These are phyloP conservation scores for Phyllotreta cruciferae DNA, from an alignment of 2,888 invertebrate genomes.

Conservation along the genomic window DNA sequence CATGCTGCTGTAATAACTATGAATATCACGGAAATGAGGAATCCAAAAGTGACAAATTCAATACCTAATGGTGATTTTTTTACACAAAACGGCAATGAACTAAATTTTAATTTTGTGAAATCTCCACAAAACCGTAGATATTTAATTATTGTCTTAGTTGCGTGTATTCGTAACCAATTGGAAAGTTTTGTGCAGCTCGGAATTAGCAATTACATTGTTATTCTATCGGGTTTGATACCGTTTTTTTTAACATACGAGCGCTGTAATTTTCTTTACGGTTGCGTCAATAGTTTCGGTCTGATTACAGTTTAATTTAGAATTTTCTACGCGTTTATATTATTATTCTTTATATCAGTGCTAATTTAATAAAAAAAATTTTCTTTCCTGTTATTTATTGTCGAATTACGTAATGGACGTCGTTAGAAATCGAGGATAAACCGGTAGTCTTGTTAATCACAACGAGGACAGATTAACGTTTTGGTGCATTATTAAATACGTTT, in stretches of 20 bases:
- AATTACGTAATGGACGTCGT: background rate
- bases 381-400: background rate
- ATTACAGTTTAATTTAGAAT: slow-evolving; percentile 41
- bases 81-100: background rate
- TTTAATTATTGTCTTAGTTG: slow-evolving; percentile 16
- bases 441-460: too few species aligned
- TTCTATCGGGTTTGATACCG: slow-evolving; percentile 20
- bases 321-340: slow-evolving; percentile 36
- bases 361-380: slow-evolving; percentile 3
- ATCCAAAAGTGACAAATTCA: too few species aligned
- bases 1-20: too few species aligned
- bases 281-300: slow-evolving; percentile 42
- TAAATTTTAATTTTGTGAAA: slow-evolving; percentile 16
- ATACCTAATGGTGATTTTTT: too few species aligned
- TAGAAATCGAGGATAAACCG: too few species aligned
- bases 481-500: too few species aligned
- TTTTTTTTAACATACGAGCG: slow-evolving; percentile 32
- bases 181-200: slow-evolving; percentile 21
- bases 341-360: slow-evolving; percentile 15
- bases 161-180: slow-evolving; percentile 12
- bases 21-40: too few species aligned
- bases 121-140: slow-evolving; percentile 18
- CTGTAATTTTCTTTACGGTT: slow-evolving; percentile 34
- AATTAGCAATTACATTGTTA: slow-evolving; percentile 20
- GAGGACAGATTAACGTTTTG: too few species aligned